Evolutionary conservation across 1,140 invertebrate genomes (phyloP).

Genomic region (Diorhabda carinulata): DNA sequence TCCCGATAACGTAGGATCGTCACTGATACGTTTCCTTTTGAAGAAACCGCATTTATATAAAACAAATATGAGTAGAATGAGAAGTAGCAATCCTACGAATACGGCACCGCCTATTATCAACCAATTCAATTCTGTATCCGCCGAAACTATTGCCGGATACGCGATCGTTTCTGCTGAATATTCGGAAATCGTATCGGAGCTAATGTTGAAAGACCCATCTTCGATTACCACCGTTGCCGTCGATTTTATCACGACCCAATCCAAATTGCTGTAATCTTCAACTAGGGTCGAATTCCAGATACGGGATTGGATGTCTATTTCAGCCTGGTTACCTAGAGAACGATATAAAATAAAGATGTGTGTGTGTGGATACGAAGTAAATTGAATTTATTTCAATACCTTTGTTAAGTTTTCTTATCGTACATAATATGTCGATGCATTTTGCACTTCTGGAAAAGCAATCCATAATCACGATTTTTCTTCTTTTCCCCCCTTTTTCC

Average conservation of each 20-base stretch:
- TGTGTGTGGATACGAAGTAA: no score
- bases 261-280: slow-evolving; percentile 81
- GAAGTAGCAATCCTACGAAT: slow-evolving; percentile 71
- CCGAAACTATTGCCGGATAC: slow-evolving; percentile 69
- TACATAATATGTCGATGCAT: slow-evolving; percentile 81
- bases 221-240: slow-evolving; percentile 70
- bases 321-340: slow-evolving; percentile 57
- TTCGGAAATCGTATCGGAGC: slow-evolving; percentile 59
- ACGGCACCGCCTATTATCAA: slow-evolving; percentile 82
- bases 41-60: slow-evolving; percentile 88
- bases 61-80: slow-evolving; percentile 71
- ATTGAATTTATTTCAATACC: slow-evolving; percentile 38
- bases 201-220: slow-evolving; percentile 68
- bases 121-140: slow-evolving; percentile 64
- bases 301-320: slow-evolving; percentile 73
- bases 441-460: slow-evolving; percentile 75
- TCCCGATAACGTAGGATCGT: slow-evolving; percentile 76
- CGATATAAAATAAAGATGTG: no score
- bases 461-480: slow-evolving; percentile 56
- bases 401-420: slow-evolving; percentile 69
- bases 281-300: slow-evolving; percentile 89
- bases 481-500: slow-evolving; percentile 54
- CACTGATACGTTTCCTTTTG: slow-evolving; percentile 65
- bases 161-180: slow-evolving; percentile 66
- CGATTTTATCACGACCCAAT: slow-evolving; percentile 76